A percentile compares a stretch with the other conserved stretches of the same genome.
phyloP scores from a whole-genome alignment of 2,797 vertebrate species.

The Calcarius lapponicus region DNA sequence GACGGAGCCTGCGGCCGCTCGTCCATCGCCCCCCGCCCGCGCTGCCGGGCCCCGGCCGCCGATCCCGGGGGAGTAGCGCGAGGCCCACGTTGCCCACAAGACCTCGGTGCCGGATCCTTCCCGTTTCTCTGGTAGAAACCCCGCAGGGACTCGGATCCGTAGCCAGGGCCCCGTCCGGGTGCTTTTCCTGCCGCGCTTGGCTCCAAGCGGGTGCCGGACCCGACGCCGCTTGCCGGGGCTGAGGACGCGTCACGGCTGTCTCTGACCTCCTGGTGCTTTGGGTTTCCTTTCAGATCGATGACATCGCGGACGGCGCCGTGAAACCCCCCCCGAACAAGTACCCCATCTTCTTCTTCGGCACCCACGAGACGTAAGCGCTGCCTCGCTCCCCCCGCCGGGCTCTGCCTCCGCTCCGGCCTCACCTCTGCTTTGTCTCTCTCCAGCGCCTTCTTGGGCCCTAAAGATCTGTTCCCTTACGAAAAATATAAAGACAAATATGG shows the following conservation, averaged over 20 bases:
- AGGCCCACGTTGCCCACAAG: background rate
- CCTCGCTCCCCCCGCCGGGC: background rate
- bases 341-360: constrained; percentile 99
- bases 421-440: constrained; percentile 54
- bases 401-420: background rate
- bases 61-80: background rate
- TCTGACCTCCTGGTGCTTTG: constrained; percentile 33
- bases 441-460: constrained; percentile 95
- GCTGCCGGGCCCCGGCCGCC: background rate
- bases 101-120: constrained; percentile 14
- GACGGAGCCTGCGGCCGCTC: background rate
- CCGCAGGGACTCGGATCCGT: background rate
- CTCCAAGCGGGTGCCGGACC: background rate
- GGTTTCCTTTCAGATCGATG: constrained; percentile 88
- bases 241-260: background rate
- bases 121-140: background rate
- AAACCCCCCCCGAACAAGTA: constrained; percentile 98
- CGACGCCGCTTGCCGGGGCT: background rate
- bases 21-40: background rate
- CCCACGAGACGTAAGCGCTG: constrained; percentile 93
- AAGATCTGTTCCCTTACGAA: constrained; percentile 95
- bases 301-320: constrained; percentile 94
- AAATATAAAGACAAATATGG: constrained; percentile 95
- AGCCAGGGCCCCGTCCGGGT: background rate
- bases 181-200: constrained; percentile 17